Base-by-base conservation (phyloP, 2,113 vertebrate species). In the Hemicordylus capensis region DNA sequence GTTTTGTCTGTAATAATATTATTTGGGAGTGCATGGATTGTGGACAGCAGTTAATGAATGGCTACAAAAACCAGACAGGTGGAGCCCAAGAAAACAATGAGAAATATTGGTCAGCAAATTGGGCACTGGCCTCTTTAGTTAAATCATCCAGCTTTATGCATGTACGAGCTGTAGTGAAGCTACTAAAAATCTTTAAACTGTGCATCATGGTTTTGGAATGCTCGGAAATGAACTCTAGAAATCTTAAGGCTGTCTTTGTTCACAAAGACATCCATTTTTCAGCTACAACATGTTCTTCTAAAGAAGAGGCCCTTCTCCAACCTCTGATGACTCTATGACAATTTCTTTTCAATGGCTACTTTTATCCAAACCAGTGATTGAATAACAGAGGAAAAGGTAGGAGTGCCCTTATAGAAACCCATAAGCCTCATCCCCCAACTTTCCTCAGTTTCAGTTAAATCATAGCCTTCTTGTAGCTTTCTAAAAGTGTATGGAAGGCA, bases 81-180 rank as follows among this genome's bases (percentile, higher is more conserved):
- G 24, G 67, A 59, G 76, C 42, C 75, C 28, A 70, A 70, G 51
- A 78, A 78, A 78, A 44, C 14, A 78, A 78, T 70, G 67, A 37
- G 31, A 79, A 72, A 85, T 61, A 61, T 63, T 61, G 6, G 42
- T 85, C 58, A 85, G 56, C 67, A 85, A 73, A 61, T 46, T 59
- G 42, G 51, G 20, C 39, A 37, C 42, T 42, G 34, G 56, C 42
- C 42, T 63, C 76, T 63, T 14, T 78, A 69, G 46, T 78, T 70
- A 58, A 69, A 70, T 85, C 51, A 72, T 48, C 42, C 64, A 78
- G 37, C 46, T 42, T 58, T 77, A 31, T 66, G 24, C 19, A 78
- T 61, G 31, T 37, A 83, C 42, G 22, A n/a, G 74, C 61, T 77
- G 19, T n/a, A 17, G 46, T n/a, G 54, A 82, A 87, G 51, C 73